Evolutionary conservation across 2,113 vertebrate genomes (phyloP).

Genomic region (Lichenostomus cassidix): DNA sequence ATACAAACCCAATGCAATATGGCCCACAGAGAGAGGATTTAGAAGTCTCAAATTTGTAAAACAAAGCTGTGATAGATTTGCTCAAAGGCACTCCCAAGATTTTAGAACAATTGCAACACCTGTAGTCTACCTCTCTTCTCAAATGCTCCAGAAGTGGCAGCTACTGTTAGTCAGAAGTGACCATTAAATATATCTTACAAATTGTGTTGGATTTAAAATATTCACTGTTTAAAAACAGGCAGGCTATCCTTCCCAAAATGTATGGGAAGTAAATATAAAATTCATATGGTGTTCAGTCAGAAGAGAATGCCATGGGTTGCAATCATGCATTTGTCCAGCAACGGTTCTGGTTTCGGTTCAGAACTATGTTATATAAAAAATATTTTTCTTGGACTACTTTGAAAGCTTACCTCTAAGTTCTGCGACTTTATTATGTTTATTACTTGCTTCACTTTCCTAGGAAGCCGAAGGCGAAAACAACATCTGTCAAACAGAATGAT

Average conservation of each 20-base stretch:
- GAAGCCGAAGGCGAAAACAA: slow-evolving; percentile 40
- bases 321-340: background rate
- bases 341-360: background rate
- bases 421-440: slow-evolving; percentile 46
- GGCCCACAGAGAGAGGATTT: background rate
- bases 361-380: slow-evolving; percentile 55
- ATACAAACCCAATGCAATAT: background rate
- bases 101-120: background rate
- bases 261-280: background rate
- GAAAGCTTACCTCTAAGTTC: slow-evolving; percentile 53
- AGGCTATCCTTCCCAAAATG: background rate
- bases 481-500: slow-evolving; percentile 20
- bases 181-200: background rate
- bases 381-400: slow-evolving; percentile 66
- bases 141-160: background rate
- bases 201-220: background rate
- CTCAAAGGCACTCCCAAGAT: background rate
- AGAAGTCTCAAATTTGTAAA: background rate
- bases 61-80: background rate
- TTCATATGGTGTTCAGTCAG: background rate
- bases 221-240: background rate
- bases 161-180: background rate
- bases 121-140: background rate
- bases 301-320: background rate
- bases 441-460: slow-evolving; percentile 12